Evolutionary conservation across 2,797 vertebrate species (phyloP).

Genomic region (Hybognathus amarus): DNA sequence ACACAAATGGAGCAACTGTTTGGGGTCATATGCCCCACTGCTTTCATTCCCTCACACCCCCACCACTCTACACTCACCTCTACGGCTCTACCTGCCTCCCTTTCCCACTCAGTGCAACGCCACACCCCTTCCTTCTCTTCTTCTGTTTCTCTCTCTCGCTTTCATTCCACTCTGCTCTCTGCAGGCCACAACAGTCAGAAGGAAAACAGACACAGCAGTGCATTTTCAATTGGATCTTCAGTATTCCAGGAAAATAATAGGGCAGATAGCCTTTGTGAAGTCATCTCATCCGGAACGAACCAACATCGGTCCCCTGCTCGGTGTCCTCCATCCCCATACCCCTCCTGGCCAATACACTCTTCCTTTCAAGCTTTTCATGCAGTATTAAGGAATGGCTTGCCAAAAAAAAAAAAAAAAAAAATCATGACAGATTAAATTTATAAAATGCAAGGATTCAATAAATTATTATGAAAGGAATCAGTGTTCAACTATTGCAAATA

Average conservation of each 20-base stretch:
- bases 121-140: conserved; percentile 64
- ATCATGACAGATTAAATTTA: not conserved
- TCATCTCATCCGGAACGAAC: conserved; percentile 68
- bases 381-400: not conserved
- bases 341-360: conserved; percentile 15
- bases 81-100: conserved; percentile 22
- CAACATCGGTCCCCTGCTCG: conserved; percentile 48
- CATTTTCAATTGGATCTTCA: conserved; percentile 77
- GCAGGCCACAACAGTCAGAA: conserved; percentile 70
- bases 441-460: not conserved
- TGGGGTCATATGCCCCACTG: conserved; percentile 57
- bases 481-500: not conserved
- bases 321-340: conserved; percentile 14
- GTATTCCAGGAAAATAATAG: conserved; percentile 76
- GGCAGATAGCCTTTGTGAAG: conserved; percentile 73
- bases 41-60: conserved; percentile 31
- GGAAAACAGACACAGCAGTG: conserved; percentile 72
- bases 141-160: conserved; percentile 50
- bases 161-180: conserved; percentile 54
- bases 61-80: conserved; percentile 42
- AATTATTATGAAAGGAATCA: not conserved
- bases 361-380: conserved; percentile 32
- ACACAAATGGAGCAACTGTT: conserved; percentile 59
- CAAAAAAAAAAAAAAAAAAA: too few species aligned
- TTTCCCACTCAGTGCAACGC: conserved; percentile 27